Evolutionary conservation across 2,888 invertebrate species (phyloP).

Genomic region (Augochlorella aurata): DNA sequence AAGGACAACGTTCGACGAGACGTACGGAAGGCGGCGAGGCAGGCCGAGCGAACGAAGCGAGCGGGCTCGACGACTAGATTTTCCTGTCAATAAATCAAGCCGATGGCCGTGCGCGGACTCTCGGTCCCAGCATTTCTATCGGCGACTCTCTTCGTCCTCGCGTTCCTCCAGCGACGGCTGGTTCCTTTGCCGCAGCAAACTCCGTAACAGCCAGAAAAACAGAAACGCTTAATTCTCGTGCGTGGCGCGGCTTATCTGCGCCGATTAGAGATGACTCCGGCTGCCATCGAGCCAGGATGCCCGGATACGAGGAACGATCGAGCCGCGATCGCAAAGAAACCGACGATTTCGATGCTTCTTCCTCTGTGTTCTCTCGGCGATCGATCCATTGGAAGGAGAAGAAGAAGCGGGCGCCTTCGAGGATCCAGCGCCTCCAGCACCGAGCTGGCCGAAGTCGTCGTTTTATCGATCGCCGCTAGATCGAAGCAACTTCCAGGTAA

Average conservation of each 20-base stretch:
- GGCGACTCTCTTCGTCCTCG: constrained; percentile 55
- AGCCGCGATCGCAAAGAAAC: constrained; percentile 1
- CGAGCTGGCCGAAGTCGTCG: neutral
- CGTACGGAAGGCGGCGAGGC: constrained; percentile 65
- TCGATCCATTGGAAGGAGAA: neutral
- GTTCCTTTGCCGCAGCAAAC: constrained; percentile 73
- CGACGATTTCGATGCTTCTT: constrained; percentile 13
- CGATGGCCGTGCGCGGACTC: constrained; percentile 73
- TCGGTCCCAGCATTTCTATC: constrained; percentile 77
- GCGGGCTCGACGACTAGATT: constrained; percentile 78
- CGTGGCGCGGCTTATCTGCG: constrained; percentile 22
- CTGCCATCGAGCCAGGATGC: neutral
- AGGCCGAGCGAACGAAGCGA: constrained; percentile 47
- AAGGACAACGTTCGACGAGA: constrained; percentile 44
- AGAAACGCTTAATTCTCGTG: constrained; percentile 46
- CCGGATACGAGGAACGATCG: constrained; percentile 7
- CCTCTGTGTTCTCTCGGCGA: neutral
- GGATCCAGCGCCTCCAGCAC: neutral
- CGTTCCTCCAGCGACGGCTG: constrained; percentile 70
- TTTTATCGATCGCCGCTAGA: constrained; percentile 9
- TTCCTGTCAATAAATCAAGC: constrained; percentile 82
- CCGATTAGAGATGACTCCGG: neutral
- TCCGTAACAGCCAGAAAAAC: constrained; percentile 65
- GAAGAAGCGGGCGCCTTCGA: neutral
- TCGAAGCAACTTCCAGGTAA: constrained; percentile 16